These are phyloP conservation scores for Panagrolaimus sp. DNA, from an alignment of 1,140 invertebrate genomes.

Conservation along the genomic window DNA sequence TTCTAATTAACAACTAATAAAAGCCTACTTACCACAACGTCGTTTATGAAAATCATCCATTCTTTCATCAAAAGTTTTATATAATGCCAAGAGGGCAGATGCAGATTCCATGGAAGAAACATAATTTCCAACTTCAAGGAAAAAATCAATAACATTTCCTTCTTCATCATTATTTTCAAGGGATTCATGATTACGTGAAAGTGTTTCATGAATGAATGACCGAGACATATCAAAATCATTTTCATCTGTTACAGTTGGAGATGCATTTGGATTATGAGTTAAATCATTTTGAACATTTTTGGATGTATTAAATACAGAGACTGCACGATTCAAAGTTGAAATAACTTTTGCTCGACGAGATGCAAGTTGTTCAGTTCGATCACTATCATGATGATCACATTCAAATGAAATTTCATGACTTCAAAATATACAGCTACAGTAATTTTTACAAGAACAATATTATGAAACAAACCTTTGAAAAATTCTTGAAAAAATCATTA, in stretches of 20 bases:
- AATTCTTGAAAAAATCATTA: not conserved
- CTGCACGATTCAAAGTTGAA: not conserved
- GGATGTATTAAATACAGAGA: not conserved
- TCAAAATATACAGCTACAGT: not conserved
- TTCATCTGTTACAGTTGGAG: not conserved
- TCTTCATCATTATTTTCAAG: not conserved
- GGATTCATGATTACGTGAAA: not conserved
- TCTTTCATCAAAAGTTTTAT: not conserved
- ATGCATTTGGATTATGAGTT: not conserved
- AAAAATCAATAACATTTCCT: not conserved
- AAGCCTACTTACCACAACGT: not conserved
- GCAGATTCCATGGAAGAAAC: not conserved
- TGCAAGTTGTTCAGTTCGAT: too few relatives aligned
- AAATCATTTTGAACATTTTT: not conserved
- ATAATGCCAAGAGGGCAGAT: not conserved
- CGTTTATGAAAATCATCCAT: constrained; percentile 7
- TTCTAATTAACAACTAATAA: not conserved
- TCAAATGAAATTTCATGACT: too few relatives aligned
- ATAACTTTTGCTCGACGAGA: not conserved
- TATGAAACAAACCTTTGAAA: not conserved
- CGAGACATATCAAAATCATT: not conserved
- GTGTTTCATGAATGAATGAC: not conserved
- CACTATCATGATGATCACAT: too few relatives aligned
- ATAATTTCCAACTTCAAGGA: not conserved
- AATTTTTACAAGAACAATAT: not conserved